phyloP scores from a whole-genome alignment of 2,888 invertebrate genomes.

The Drosophila falleni region DNA sequence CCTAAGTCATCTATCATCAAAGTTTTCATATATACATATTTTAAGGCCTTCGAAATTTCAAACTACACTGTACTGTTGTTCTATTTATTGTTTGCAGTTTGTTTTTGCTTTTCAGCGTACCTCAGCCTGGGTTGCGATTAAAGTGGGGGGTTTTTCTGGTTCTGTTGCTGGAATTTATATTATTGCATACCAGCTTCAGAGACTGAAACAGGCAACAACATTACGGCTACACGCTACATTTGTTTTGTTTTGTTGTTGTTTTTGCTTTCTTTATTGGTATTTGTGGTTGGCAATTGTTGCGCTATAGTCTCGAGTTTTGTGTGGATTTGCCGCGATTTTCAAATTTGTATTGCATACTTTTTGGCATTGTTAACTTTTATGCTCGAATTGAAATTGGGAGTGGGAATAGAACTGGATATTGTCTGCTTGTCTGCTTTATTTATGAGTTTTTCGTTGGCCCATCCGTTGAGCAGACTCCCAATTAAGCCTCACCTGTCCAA shows the following conservation, averaged over 20 bases:
- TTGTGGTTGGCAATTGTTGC: slow-evolving; percentile 73
- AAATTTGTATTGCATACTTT: slow-evolving; percentile 57
- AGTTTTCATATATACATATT: too few species aligned
- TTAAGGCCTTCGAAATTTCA: too few species aligned
- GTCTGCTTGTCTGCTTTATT: slow-evolving; percentile 44
- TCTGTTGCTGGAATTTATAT: slow-evolving; percentile 66
- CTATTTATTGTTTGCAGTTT: slow-evolving; percentile 24
- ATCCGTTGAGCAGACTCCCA: slow-evolving; percentile 17
- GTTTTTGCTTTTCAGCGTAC: slow-evolving; percentile 31
- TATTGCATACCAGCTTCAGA: slow-evolving; percentile 68
- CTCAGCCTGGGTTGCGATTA: slow-evolving; percentile 50
- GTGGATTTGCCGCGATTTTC: slow-evolving; percentile 35
- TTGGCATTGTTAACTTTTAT: slow-evolving; percentile 60
- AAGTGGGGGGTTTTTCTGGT: slow-evolving; percentile 24
- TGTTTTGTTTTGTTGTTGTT: slow-evolving; percentile 24
- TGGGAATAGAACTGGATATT: slow-evolving; percentile 3
- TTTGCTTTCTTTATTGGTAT: slow-evolving; percentile 60
- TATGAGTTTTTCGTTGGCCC: slow-evolving; percentile 35
- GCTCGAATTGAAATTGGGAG: neutral
- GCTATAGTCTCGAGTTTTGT: slow-evolving; percentile 37
- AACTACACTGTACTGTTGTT: neutral
- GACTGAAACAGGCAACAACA: slow-evolving; percentile 37
- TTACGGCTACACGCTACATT: slow-evolving; percentile 52
- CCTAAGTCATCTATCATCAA: too few species aligned
- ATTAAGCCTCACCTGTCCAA: slow-evolving; percentile 53